Evolutionary conservation across 2,797 vertebrate species (phyloP).

Genomic region (Chlorospingus flavigularis): DNA sequence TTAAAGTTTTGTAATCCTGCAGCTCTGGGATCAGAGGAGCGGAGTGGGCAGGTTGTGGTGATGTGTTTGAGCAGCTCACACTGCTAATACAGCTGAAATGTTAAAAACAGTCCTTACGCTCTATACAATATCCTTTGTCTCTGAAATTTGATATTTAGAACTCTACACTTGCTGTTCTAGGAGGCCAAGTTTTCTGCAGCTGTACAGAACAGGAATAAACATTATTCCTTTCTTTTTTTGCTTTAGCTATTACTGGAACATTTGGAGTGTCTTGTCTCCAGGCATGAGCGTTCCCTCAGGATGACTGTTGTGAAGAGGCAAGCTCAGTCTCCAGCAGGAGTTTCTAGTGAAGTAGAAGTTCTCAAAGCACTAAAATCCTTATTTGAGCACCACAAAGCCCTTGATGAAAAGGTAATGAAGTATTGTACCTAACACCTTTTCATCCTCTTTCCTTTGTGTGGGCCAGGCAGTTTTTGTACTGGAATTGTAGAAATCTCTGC

Average conservation of each 20-base stretch:
- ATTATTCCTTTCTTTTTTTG: background rate
- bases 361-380: slow-evolving; percentile 97
- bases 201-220: background rate
- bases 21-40: background rate
- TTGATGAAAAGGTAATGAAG: slow-evolving; percentile 92
- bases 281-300: slow-evolving; percentile 92
- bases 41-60: background rate
- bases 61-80: background rate
- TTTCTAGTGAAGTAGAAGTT: slow-evolving; percentile 97
- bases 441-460: background rate
- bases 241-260: slow-evolving; percentile 91
- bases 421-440: background rate
- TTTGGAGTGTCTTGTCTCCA: slow-evolving; percentile 94
- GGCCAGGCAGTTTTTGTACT: background rate
- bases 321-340: slow-evolving; percentile 94
- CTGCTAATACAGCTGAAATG: background rate
- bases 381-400: slow-evolving; percentile 97
- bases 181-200: background rate
- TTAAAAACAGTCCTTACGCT: background rate
- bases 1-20: background rate
- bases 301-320: slow-evolving; percentile 98
- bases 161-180: background rate
- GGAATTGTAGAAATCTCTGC: background rate
- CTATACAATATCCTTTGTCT: background rate
- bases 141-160: background rate